Evolutionary conservation across 2,113 vertebrate genomes (phyloP).

Genomic region (Rattus rattus): DNA sequence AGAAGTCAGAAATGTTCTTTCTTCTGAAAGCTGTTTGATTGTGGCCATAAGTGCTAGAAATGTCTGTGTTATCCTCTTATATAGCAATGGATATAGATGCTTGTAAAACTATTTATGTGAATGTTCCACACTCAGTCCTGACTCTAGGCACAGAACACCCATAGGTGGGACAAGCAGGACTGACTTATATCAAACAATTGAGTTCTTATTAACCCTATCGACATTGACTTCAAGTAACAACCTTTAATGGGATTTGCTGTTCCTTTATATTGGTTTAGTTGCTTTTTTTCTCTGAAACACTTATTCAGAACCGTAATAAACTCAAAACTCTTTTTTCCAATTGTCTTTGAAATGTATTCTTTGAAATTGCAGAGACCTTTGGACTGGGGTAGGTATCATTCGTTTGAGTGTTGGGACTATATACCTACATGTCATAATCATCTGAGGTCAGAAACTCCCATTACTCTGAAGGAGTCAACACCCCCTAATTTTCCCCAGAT

Average conservation of each 20-base stretch:
- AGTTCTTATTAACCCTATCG: not conserved
- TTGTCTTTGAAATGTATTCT: not conserved
- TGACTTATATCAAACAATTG: not conserved
- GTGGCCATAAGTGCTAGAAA: not conserved
- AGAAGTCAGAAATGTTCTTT: not conserved
- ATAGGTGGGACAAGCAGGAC: not conserved
- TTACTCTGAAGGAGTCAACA: not conserved
- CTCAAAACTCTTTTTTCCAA: not conserved
- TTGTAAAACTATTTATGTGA: not conserved
- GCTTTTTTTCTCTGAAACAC: not conserved
- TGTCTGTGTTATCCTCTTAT: not conserved
- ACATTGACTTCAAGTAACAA: not conserved
- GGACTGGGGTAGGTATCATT: not conserved
- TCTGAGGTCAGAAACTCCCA: not conserved
- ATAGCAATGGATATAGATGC: not conserved
- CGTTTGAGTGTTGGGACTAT: not conserved
- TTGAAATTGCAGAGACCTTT: not conserved
- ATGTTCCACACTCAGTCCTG: not conserved
- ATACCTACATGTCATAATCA: not conserved
- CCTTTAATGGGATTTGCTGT: not conserved
- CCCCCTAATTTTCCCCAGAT: not conserved
- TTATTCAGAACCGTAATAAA: not conserved
- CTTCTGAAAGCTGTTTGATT: not conserved
- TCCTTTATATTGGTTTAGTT: not conserved
- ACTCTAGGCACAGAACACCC: not conserved